phyloP scores from a whole-genome alignment of 2,797 vertebrate genomes.

The Micrastur ruficollis region DNA sequence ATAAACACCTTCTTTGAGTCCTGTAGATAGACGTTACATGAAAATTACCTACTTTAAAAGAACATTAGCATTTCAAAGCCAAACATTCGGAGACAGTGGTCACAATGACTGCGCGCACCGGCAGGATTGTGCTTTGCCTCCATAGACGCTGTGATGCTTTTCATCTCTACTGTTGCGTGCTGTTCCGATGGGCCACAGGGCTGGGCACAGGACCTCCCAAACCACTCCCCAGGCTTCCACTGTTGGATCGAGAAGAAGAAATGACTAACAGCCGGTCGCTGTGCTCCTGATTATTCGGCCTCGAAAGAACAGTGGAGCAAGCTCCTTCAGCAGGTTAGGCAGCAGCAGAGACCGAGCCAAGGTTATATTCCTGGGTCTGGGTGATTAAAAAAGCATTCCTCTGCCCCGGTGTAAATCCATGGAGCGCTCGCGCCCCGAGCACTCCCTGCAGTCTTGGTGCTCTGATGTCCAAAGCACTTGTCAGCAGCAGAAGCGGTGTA shows the following conservation, averaged over 20 bases:
- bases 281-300: not conserved
- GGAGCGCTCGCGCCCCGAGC: not conserved
- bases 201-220: not conserved
- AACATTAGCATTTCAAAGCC: constrained; percentile 64
- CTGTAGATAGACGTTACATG: constrained; percentile 51
- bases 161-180: not conserved
- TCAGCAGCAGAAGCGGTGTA: not conserved
- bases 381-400: not conserved
- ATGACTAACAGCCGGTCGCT: not conserved
- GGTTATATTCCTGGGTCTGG: not conserved
- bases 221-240: not conserved
- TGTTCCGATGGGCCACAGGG: not conserved
- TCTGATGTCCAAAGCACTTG: not conserved
- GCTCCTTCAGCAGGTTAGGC: not conserved
- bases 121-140: constrained; percentile 11
- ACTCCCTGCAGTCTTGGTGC: not conserved
- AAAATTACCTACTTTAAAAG: constrained; percentile 65
- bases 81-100: constrained; percentile 24
- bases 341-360: not conserved
- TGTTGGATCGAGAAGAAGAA: not conserved
- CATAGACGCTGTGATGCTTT: not conserved
- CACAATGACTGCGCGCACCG: not conserved
- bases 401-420: not conserved
- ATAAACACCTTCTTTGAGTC: constrained; percentile 62
- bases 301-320: not conserved